These are phyloP conservation scores for Knipowitschia caucasica DNA, from an alignment of 2,797 vertebrate species.

Conservation along the genomic window DNA sequence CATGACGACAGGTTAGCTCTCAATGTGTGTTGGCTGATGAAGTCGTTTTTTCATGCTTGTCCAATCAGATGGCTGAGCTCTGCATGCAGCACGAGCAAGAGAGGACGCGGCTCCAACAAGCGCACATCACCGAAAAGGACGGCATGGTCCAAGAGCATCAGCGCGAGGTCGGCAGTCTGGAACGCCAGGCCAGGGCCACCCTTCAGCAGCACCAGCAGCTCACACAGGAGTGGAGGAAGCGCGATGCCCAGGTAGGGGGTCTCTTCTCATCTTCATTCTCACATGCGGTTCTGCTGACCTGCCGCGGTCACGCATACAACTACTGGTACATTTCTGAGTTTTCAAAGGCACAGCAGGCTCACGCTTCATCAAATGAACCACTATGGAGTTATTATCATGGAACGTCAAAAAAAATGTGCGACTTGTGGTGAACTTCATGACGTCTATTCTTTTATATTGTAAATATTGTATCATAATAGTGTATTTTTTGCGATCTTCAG, in stretches of 20 bases:
- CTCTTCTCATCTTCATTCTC: slow-evolving; percentile 54
- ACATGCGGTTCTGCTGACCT: slow-evolving; percentile 48
- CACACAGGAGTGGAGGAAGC: slow-evolving; percentile 87
- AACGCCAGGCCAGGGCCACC: slow-evolving; percentile 84
- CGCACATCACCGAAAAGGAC: slow-evolving; percentile 90
- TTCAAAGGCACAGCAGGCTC: slow-evolving; percentile 63
- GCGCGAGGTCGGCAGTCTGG: slow-evolving; percentile 87
- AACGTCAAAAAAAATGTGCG: slow-evolving; percentile 7
- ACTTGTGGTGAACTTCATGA: neutral
- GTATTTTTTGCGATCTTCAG: slow-evolving; percentile 74
- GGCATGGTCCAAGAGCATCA: slow-evolving; percentile 90
- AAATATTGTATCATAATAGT: slow-evolving; percentile 50
- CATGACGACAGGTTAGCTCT: slow-evolving; percentile 94
- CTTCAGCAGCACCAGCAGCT: slow-evolving; percentile 87
- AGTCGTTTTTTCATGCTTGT: slow-evolving; percentile 89
- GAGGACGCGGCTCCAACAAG: slow-evolving; percentile 95
- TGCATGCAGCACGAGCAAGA: slow-evolving; percentile 95
- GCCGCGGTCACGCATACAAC: slow-evolving; percentile 51
- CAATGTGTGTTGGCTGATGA: slow-evolving; percentile 84
- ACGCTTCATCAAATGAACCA: slow-evolving; percentile 31
- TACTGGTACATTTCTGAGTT: slow-evolving; percentile 56
- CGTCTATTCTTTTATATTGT: slow-evolving; percentile 28
- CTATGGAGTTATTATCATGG: neutral
- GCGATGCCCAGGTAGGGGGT: slow-evolving; percentile 89
- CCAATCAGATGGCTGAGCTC: slow-evolving; percentile 99